phyloP scores from a whole-genome alignment of 92 coral and sea anemone genomes.

The Zoanthus solanderi region DNA sequence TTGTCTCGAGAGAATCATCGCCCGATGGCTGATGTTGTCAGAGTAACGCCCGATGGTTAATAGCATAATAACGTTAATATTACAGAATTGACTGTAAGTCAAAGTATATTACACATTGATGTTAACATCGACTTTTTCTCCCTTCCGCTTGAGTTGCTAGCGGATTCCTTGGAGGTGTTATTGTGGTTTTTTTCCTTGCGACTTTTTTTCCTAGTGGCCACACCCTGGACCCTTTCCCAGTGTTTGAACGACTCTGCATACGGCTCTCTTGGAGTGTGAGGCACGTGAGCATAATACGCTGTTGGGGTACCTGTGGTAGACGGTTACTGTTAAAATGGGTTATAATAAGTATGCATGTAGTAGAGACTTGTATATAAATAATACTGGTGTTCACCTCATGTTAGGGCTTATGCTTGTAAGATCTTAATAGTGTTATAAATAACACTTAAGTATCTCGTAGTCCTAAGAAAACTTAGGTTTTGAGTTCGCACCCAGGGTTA shows the following conservation, averaged over 20 bases:
- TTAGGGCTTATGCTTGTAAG: no score
- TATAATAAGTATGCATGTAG: not conserved
- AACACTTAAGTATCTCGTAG: no score
- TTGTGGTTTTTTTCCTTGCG: not conserved
- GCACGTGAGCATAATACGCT: slow-evolving; percentile 83
- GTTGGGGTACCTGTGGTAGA: slow-evolving; percentile 57
- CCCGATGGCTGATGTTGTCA: no score
- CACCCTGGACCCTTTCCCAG: slow-evolving; percentile 9
- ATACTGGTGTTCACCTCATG: not conserved
- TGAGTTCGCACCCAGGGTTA: no score
- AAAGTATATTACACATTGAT: slow-evolving; percentile 53
- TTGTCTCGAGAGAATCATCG: no score
- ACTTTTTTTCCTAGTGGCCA: slow-evolving; percentile 19
- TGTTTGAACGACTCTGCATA: not conserved
- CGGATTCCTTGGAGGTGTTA: not conserved
- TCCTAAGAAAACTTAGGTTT: no score
- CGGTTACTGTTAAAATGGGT: not conserved
- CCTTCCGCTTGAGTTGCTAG: not conserved
- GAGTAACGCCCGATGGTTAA: no score
- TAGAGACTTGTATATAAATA: not conserved
- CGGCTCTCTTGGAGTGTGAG: slow-evolving; percentile 61
- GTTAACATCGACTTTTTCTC: slow-evolving; percentile 44
- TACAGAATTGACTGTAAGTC: not conserved
- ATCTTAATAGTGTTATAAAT: no score
- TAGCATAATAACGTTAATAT: no score